Evolutionary conservation across 1,140 invertebrate genomes (phyloP).

Genomic region (Aphidius ervi): DNA sequence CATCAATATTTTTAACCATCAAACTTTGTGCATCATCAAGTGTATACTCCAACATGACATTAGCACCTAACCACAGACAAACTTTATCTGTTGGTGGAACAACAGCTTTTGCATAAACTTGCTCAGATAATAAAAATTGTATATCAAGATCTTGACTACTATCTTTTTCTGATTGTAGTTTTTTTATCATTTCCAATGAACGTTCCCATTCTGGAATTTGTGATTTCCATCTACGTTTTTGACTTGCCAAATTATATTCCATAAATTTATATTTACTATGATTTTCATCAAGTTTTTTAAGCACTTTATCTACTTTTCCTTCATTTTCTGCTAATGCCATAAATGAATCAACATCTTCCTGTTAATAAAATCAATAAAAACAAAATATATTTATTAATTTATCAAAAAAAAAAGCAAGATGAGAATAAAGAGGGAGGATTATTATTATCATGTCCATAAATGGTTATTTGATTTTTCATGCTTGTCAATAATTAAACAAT

Average conservation of each 20-base stretch:
- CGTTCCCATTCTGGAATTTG: constrained; percentile 93
- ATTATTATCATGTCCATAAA: constrained; percentile 21
- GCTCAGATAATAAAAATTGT: constrained; percentile 91
- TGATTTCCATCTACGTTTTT: constrained; percentile 75
- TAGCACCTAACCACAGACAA: constrained; percentile 96
- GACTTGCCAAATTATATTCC: constrained; percentile 84
- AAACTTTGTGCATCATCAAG: constrained; percentile 87
- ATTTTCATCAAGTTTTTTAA: constrained; percentile 83
- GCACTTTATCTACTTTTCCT: constrained; percentile 74
- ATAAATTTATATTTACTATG: constrained; percentile 97
- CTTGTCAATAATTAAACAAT: too few species aligned
- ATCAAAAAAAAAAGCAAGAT: constrained; percentile 4
- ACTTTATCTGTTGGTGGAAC: constrained; percentile 90
- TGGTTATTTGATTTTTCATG: neutral
- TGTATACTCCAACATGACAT: constrained; percentile 97
- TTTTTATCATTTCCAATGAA: constrained; percentile 88
- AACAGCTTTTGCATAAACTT: constrained; percentile 87
- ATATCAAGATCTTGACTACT: constrained; percentile 70
- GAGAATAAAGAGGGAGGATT: neutral
- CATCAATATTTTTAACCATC: constrained; percentile 82
- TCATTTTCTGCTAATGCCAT: constrained; percentile 81
- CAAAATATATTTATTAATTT: neutral
- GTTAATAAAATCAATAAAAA: constrained; percentile 28
- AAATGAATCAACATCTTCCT: constrained; percentile 95
- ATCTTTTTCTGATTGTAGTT: constrained; percentile 77